Evolutionary conservation across 2,113 vertebrate genomes (phyloP).

Genomic region (Callipepla squamata): DNA sequence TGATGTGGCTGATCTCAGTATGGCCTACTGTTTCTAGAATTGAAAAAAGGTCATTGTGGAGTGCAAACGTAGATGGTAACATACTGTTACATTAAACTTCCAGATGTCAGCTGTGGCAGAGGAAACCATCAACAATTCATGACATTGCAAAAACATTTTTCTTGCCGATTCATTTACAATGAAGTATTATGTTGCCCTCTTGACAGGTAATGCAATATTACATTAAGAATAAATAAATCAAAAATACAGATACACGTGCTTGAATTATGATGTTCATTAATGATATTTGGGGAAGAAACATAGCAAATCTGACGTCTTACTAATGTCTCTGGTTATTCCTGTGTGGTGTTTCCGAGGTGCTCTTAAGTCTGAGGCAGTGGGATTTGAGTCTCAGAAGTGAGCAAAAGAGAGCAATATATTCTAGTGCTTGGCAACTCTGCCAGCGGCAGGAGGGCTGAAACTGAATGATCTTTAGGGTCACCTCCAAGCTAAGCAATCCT

Average conservation of each 20-base stretch:
- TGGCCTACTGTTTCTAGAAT: neutral
- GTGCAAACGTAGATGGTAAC: slow-evolving; percentile 24
- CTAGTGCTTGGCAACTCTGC: no score
- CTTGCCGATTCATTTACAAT: slow-evolving; percentile 56
- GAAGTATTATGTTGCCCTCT: slow-evolving; percentile 62
- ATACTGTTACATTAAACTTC: slow-evolving; percentile 58
- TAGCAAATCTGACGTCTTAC: slow-evolving; percentile 19
- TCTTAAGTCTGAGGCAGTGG: neutral
- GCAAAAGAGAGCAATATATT: neutral
- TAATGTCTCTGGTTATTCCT: neutral
- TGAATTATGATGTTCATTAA: slow-evolving; percentile 44
- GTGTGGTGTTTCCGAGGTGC: neutral
- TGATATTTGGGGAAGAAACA: slow-evolving; percentile 35
- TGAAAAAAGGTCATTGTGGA: slow-evolving; percentile 37
- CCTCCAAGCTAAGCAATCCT: no score
- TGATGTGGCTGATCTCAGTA: slow-evolving; percentile 20
- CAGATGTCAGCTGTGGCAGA: slow-evolving; percentile 59
- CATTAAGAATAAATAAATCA: slow-evolving; percentile 68
- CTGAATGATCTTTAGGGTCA: no score
- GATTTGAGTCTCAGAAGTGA: neutral
- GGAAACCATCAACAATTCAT: slow-evolving; percentile 59
- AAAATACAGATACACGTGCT: slow-evolving; percentile 33
- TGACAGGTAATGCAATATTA: slow-evolving; percentile 66
- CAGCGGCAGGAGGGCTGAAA: no score
- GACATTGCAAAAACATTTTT: slow-evolving; percentile 64